Evolutionary conservation across 2,113 vertebrate genomes (phyloP).

Genomic region (Damaliscus lunatus): DNA sequence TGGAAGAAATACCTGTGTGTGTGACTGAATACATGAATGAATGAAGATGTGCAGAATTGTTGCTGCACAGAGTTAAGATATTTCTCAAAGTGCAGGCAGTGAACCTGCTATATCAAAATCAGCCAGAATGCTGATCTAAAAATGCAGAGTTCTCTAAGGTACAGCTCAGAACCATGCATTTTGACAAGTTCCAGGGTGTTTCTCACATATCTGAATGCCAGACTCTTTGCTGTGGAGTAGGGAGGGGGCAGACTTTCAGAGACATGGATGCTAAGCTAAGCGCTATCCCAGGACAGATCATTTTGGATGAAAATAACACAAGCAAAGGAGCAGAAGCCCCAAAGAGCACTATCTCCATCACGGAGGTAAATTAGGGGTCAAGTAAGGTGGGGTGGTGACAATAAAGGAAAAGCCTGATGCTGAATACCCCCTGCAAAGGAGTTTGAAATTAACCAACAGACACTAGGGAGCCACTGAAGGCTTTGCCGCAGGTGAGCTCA

Average conservation of each 20-base stretch:
- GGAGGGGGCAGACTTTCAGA: background rate
- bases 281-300: background rate
- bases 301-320: background rate
- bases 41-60: background rate
- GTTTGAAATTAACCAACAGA: background rate
- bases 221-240: background rate
- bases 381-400: fast-evolving
- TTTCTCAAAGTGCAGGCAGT: background rate
- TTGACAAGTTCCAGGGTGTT: background rate
- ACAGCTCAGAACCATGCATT: background rate
- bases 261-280: background rate
- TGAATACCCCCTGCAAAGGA: background rate
- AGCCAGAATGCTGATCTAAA: background rate
- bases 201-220: background rate
- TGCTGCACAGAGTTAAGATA: background rate
- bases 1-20: background rate
- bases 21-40: too few relatives aligned
- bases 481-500: background rate
- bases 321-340: background rate
- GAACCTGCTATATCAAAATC: background rate
- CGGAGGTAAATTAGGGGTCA: background rate
- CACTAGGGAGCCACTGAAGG: background rate
- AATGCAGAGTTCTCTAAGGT: background rate
- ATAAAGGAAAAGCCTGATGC: background rate
- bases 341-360: background rate